Evolutionary conservation across 2,888 invertebrate genomes (phyloP).

Genomic region (Phaedon cochleariae): DNA sequence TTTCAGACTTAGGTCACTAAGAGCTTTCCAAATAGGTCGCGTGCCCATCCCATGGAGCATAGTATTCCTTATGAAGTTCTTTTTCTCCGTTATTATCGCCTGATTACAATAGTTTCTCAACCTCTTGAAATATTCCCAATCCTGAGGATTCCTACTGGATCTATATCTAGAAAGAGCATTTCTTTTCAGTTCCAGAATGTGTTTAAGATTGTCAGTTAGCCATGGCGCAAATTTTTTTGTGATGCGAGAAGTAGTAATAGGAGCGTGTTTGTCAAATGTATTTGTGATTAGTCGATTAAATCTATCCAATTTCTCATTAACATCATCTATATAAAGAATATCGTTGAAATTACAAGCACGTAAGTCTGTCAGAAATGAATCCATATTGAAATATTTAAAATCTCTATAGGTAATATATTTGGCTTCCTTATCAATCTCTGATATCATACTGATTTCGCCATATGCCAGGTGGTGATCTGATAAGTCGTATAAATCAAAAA

Average conservation of each 20-base stretch:
- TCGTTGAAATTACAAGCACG: background rate
- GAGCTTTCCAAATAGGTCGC: background rate
- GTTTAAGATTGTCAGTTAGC: constrained; percentile 6
- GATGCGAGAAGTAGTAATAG: background rate
- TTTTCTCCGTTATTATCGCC: constrained; percentile 4
- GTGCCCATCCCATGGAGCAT: constrained; percentile 4
- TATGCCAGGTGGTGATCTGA: background rate
- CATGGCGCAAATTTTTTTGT: constrained; percentile 4
- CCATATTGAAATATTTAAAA: background rate
- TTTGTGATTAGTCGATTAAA: constrained; percentile 4
- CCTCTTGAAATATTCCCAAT: constrained; percentile 1
- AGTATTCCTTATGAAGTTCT: background rate
- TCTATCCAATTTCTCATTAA: background rate
- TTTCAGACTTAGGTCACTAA: background rate
- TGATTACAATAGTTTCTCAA: background rate
- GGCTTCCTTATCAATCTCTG: background rate
- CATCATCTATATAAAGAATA: constrained; percentile 5
- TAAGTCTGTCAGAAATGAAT: constrained; percentile 1
- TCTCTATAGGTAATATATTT: background rate
- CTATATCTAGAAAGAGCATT: constrained; percentile 2
- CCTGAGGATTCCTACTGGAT: constrained; percentile 4
- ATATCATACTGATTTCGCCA: background rate
- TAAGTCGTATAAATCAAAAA: constrained; percentile 3
- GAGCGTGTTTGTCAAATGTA: background rate
- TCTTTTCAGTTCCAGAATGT: background rate